Base-by-base conservation (phyloP, 2,888 invertebrate genomes). In the Macrophya alboannulata region DNA sequence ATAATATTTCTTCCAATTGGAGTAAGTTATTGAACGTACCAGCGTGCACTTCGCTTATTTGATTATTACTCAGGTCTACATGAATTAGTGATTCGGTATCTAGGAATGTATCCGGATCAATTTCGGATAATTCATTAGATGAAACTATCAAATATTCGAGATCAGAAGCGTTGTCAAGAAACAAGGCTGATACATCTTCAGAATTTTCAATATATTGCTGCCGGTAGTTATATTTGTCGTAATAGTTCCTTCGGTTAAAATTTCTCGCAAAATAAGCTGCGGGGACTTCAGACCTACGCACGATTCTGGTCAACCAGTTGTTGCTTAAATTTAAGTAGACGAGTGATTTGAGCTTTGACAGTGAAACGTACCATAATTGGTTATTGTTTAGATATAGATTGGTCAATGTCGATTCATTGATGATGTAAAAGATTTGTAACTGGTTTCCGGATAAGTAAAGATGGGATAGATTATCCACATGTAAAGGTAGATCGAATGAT, bases 51-150 rank as follows among this genome's bases (percentile, higher is more conserved):
- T 21, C 43, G 9, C 43, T 59, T 1, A 81, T 81, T 21, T 43
- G 0, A 81, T 81, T 81, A n/a, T 43, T 21, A n/a, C 12, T 43
- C 10, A 81, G 43, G 43, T 81, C 81, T 59, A 81, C 9, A n/a
- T 81, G 3, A 40, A 25, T 9, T 8, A 81, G 17, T 15, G 81
- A 15, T 43, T 81, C 43, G 3, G 40, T 81, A 12, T 62, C 59
- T 10, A n/a, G n/a, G 25, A 81, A 81, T 62, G 43, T 62, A 21
- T 81, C 81, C 12, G 81, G n/a, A 17, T 62, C 81, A 21, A 81
- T 81, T 62, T 12, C 0, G 2, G 81, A 62, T 62, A 81, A n/a
- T 81, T 25, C 10, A 62, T 81, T 81, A 8, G 21, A 15, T 21
- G 81, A 59, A 43, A 62, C 21, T 40, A 81, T 31, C 40, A 81